Base-by-base conservation (phyloP, 2,888 invertebrate genomes). In the Lasioglossum villosulum region DNA sequence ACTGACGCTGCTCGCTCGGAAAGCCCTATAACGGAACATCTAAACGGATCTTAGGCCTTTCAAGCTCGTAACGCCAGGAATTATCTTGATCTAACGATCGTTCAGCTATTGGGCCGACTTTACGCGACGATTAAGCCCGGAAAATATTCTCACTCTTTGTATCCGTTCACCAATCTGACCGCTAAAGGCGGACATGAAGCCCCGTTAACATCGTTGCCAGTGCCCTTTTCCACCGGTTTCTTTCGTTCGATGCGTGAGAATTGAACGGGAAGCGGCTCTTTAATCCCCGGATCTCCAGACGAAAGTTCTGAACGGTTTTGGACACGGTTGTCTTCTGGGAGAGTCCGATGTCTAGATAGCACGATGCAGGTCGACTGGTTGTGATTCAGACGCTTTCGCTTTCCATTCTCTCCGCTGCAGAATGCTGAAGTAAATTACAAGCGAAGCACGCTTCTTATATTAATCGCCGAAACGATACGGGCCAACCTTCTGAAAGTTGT, bases 331-430 rank as follows among this genome's bases (percentile, higher is more conserved):
- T 23, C 71, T 75, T 56, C 68, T 34, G 39, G 39, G 34, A 75
- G 71, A 75, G 82, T 14, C 52, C 70, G 30, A 30, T 14, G 19
- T 6, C 14, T 23, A 34, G 42, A 63, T 75, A 39, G 30, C 23
- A 42, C 16, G 70, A 70, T 37, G 72, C 73, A 16, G 45, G 30
- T 48, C 19, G 48, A 39, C 42, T 10, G 42, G 42, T 27, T 74
- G 59, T 84, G 84, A 84, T 84, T 84, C 83, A 74, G 73, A 27
- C 74, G 71, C 84, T 84, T 84, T 84, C 84, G 84, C 84, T 84
- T 84, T 84, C 59, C 48, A 63, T 37, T 78, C 66, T 45, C 73
- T 48, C 34, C 70, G 70, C 74, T 45, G 10, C 52, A 39, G 68
- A 52, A 70, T 16, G 34, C n/a, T 34, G 66, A 73, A 45, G 37